Evolutionary conservation across 2,113 vertebrate genomes (phyloP), one percentile per base, ranked within the genome.

Genomic region (Nerophis lumbriciformis): DNA sequence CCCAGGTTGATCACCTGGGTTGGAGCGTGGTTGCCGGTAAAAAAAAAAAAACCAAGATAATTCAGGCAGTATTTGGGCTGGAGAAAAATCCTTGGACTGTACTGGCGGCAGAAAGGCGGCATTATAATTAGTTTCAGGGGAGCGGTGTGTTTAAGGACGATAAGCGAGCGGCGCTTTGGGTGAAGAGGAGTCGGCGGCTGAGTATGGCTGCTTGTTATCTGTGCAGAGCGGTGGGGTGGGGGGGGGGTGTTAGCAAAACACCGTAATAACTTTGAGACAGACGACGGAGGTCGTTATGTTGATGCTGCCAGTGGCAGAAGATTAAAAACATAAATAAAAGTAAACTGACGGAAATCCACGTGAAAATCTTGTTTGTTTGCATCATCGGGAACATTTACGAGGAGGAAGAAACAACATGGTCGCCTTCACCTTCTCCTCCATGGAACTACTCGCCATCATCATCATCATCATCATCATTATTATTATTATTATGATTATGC

Each of bases 111-210:
- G 63, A 65, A 68, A 77, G 67, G 65, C 69, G 49, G 71, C 61
- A 61, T 69, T 65, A 71, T 85, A 85, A 88, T 83, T 79, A 78
- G 81, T 83, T 85, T 79, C 74, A 72, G 66, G 65, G 76, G 65
- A 75, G 81, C 56, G 3, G 81, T 51, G 76, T 88, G 86, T 83
- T 85, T 77, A 73, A 75, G 77, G 39, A 69, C 4, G 84, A 88
- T 88, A 88, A 86, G 86, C 68, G 21, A 61, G 66, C 73, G 77
- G 76, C 65, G 71, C 74, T 74, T 71, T 80, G 77, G 71, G 45
- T 60, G 45, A 60, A 36, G 58, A 60, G 28, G 45, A 60, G 44
- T 48, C 58, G 36, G 58, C 47, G 21, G 49, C 15, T 51, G 42
- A 45, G 42, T 45, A 45, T 3, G 42, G 55, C 55, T 44, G 55